Evolutionary conservation across 2,113 vertebrate genomes (phyloP).

Genomic region (Smithornis capensis): DNA sequence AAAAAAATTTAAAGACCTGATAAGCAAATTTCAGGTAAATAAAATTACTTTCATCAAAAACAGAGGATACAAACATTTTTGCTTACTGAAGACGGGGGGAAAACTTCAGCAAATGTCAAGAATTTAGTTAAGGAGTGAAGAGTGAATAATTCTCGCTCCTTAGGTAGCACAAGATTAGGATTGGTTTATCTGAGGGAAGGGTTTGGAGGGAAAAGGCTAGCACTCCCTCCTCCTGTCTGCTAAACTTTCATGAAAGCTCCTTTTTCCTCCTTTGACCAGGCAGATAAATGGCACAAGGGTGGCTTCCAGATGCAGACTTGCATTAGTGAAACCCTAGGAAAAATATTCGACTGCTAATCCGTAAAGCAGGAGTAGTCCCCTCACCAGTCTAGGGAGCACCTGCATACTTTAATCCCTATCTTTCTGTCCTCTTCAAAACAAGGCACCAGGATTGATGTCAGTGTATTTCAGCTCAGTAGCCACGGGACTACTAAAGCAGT

Average conservation of each 20-base stretch:
- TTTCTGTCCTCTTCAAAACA: background rate
- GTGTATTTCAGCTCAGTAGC: background rate
- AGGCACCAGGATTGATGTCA: background rate
- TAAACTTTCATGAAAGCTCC: background rate
- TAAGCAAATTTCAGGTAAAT: background rate
- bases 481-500: background rate
- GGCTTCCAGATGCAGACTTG: background rate
- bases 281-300: background rate
- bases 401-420: background rate
- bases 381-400: background rate
- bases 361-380: background rate
- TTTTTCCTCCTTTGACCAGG: background rate
- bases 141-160: background rate
- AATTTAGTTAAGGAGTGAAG: background rate
- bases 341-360: background rate
- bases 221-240: background rate
- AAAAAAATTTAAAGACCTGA: background rate
- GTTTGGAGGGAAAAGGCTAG: background rate
- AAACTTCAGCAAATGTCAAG: background rate
- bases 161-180: background rate
- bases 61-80: background rate
- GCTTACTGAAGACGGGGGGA: background rate
- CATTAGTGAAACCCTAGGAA: background rate
- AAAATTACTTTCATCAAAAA: background rate
- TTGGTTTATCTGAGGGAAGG: background rate